A percentile compares a stretch with the other conserved stretches of the same genome.
phyloP scores from a whole-genome alignment of 2,113 vertebrate species.

The Triplophysa rosa region DNA sequence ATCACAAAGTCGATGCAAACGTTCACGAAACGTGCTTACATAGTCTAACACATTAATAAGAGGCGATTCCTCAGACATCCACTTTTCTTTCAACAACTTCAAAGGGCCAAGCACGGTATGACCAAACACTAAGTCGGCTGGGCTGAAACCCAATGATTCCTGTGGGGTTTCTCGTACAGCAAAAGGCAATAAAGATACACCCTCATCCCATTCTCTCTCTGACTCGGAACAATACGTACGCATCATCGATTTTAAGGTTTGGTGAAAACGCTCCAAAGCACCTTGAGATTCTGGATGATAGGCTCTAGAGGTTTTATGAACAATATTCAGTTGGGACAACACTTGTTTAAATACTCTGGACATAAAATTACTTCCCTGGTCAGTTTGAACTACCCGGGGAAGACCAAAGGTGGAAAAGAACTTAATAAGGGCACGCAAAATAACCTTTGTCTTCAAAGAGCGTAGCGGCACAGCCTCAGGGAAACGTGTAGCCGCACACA shows the following conservation, averaged over 20 bases:
- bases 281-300: slow-evolving; percentile 6
- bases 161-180: too few species aligned
- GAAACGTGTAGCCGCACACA: too few species aligned
- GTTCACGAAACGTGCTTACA: not conserved
- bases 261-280: not conserved
- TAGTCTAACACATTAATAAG: not conserved
- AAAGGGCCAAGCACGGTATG: too few species aligned
- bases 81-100: not conserved
- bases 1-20: too few species aligned
- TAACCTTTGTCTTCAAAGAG: not conserved
- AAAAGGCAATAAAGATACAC: not conserved
- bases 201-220: not conserved
- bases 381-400: not conserved
- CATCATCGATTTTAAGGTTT: not conserved
- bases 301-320: not conserved
- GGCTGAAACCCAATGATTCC: not conserved
- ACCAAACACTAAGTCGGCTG: not conserved
- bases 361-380: not conserved
- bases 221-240: not conserved
- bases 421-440: not conserved
- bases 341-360: not conserved
- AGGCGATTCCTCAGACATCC: not conserved
- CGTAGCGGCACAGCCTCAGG: not conserved
- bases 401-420: not conserved
- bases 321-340: not conserved